Percentiles rank a stretch among this genome's conserved stretches.
phyloP scores from a whole-genome alignment of 2,888 invertebrate genomes.

The Coelogynopora nodosa region DNA sequence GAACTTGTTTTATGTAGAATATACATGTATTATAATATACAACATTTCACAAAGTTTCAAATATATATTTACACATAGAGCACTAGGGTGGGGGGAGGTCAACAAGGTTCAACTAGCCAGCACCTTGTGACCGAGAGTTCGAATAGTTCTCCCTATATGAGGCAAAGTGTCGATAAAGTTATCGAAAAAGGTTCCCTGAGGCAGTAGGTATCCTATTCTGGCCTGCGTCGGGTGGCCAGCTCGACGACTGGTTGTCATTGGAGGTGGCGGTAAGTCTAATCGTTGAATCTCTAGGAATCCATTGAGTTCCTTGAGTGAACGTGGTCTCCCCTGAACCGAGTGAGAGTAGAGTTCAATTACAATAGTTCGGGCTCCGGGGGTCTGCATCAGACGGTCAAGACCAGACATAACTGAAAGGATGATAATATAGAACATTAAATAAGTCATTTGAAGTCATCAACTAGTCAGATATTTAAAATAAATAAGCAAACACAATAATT shows the following conservation, averaged over 20 bases:
- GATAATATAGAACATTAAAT: too few species aligned
- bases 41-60: too few species aligned
- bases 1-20: too few species aligned
- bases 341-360: neutral
- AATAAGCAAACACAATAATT: too few species aligned
- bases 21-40: too few species aligned
- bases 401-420: neutral
- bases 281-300: slow-evolving; percentile 13
- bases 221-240: neutral
- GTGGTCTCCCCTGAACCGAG: neutral
- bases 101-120: neutral
- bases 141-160: neutral
- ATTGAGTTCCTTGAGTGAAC: neutral
- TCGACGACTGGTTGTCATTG: neutral
- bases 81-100: too few species aligned
- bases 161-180: neutral
- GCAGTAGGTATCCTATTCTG: neutral
- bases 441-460: too few species aligned
- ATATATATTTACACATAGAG: too few species aligned
- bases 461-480: too few species aligned
- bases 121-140: neutral
- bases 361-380: neutral
- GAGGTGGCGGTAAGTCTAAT: neutral
- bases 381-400: neutral
- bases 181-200: slow-evolving; percentile 3